Base-by-base conservation (phyloP, 2,888 invertebrate species). In the Drosophila stalkeri region DNA sequence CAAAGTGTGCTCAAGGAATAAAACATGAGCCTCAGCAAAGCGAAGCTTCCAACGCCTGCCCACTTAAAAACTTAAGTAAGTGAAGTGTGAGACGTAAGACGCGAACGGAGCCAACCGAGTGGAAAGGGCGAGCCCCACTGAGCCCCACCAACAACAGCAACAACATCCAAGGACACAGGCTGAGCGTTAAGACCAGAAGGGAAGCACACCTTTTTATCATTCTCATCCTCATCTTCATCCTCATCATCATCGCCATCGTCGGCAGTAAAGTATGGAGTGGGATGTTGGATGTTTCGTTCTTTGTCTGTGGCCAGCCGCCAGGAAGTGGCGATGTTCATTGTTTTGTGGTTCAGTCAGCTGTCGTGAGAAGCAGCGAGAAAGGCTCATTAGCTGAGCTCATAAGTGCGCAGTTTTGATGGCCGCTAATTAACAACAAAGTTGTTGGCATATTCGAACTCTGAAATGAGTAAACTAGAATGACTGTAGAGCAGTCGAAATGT, bases 1-100 rank as follows among this genome's bases (percentile, higher is more conserved):
- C 80, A 73, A 84, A 85, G 82, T 84, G 69, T 79, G 67, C 68
- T 78, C 75, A 69, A 76, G 68, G 87, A 87, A 86, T 86, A 87
- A 86, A 72, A 82, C 85, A 86, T 86, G 85, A 87, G 87, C 59
- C 61, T 44, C 57, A 9, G 33, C 31, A 56, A 64, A 43, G 47
- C 49, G 54, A 43, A 54, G 56, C n/a, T 39, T 43, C 23, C 46
- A 20, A 20, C 44, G 52, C 49, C 35, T 16, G 39, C 47, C 46
- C 64, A 78, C 79, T 82, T 73, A 66, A 82, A 73, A 82, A 60
- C 87, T 79, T 72, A 82, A 66, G 65, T 62, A 79, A 68, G 69
- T 72, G 54, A 71, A 74, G 76, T 61, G 74, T 67, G 75, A 74
- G 75, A 63, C 66, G 69, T 67, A 16, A 16, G 54, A 75, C 73